These are phyloP conservation scores for Thysanoteuthis rhombus DNA, from an alignment of 2,888 invertebrate genomes.

Conservation along the genomic window DNA sequence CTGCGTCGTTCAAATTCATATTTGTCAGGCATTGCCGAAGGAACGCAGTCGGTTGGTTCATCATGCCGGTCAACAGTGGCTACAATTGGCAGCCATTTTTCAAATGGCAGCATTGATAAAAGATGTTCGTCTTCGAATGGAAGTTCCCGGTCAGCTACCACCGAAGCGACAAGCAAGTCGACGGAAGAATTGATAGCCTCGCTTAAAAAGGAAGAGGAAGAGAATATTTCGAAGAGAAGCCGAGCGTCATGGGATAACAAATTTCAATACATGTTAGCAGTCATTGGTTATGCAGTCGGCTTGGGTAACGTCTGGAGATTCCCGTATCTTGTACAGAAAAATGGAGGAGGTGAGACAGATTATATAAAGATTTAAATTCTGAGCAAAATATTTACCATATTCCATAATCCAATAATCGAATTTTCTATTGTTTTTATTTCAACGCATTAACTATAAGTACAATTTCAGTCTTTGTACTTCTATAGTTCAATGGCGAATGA, in stretches of 20 bases:
- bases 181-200: neutral
- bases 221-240: neutral
- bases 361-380: neutral
- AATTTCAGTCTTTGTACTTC: too few species aligned
- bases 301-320: constrained; percentile 44
- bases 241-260: constrained; percentile 47
- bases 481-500: too few species aligned
- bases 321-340: constrained; percentile 36
- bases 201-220: neutral
- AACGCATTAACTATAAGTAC: too few species aligned
- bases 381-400: too few species aligned
- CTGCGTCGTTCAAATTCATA: constrained; percentile 16
- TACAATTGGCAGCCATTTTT: neutral
- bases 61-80: neutral
- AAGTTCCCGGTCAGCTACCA: neutral
- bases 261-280: constrained; percentile 44
- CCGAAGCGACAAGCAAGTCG: neutral
- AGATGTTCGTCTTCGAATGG: neutral
- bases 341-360: constrained; percentile 35
- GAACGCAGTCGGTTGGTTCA: neutral
- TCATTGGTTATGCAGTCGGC: constrained; percentile 47
- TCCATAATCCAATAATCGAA: too few species aligned
- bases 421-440: too few species aligned
- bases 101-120: neutral
- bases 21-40: constrained; percentile 17